Evolutionary conservation across 2,113 vertebrate genomes (phyloP), one percentile per base, ranked within the genome.

Genomic region (Tricholaema leucomelas): DNA sequence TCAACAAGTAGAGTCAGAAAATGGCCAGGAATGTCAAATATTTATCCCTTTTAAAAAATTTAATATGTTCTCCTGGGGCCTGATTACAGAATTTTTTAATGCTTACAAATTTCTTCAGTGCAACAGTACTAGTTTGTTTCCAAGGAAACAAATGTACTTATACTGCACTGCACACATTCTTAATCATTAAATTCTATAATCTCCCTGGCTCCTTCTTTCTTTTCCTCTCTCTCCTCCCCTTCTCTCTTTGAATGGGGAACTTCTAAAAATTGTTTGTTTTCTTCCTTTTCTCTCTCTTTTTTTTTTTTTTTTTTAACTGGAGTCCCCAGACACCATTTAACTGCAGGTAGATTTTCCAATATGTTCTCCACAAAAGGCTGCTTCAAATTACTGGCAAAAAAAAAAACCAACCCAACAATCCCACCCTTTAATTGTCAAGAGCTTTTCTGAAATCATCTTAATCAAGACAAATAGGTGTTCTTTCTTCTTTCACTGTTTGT

Each of bases 41-140:
- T 97, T 97, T 97, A 97, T 98, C 97, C 90, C 85, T 95, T 97
- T 97, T 95, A 95, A 97, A 97, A 97, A 92, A 84, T 96, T 94
- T 96, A 97, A 93, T 97, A 93, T 94, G 96, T 97, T 97, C 96
- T 97, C 96, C 91, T 94, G 96, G 95, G 95, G 87, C 81, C 96
- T 97, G 96, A 97, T 97, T 98, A 97, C 89, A 96, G 97, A 98
- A 97, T 97, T 97, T 97, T 97, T 97, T 97, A 97, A 97, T 96
- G 95, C 97, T 97, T 97, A 97, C 90, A 97, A 95, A 97, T 97
- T 97, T 97, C 94, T 97, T 97, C 89, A 81, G 91, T 96, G 93
- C 66, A 89, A 97, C 84, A 96, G 87, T 92, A 93, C 95, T 94
- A 94, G 92, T 97, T 97, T 98, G 97, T 98, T 97, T 97, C 96